A percentile compares a stretch with the other conserved stretches of the same genome.
phyloP scores from a whole-genome alignment of 2,113 vertebrate genomes.

The Gila orcuttii region DNA sequence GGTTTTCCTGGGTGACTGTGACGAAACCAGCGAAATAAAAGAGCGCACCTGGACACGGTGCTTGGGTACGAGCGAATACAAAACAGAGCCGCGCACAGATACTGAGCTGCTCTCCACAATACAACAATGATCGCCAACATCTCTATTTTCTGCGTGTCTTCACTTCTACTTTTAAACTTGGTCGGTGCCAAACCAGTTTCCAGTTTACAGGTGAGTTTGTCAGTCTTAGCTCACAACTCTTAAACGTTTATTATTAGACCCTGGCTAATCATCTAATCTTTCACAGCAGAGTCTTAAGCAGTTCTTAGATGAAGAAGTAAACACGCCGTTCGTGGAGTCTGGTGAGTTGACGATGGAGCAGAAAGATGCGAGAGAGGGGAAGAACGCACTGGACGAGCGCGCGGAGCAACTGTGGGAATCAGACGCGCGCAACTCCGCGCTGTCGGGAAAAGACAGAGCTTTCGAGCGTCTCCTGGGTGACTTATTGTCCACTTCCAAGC shows the following conservation, averaged over 20 bases:
- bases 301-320: conserved; percentile 68
- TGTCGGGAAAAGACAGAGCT: conserved; percentile 55
- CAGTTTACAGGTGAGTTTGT: conserved; percentile 70
- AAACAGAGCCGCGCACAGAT: background rate
- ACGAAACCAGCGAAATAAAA: conserved; percentile 72
- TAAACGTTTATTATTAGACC: background rate
- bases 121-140: conserved; percentile 73
- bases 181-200: conserved; percentile 65
- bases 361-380: conserved; percentile 51
- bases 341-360: conserved; percentile 55
- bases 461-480: conserved; percentile 71
- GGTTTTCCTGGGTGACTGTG: conserved; percentile 62
- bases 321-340: conserved; percentile 54
- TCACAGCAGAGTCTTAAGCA: conserved; percentile 68
- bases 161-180: conserved; percentile 69
- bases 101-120: background rate
- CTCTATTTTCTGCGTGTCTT: conserved; percentile 64
- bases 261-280: background rate
- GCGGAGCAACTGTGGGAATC: conserved; percentile 55
- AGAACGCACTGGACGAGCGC: conserved; percentile 47
- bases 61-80: conserved; percentile 21
- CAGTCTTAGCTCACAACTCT: too few species aligned
- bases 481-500: conserved; percentile 72
- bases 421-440: conserved; percentile 55
- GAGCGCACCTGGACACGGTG: conserved; percentile 64